A percentile compares a stretch with the other conserved stretches of the same genome.
Conservation (phyloP, 2,888 invertebrate species). For the Lysandra coridon region DNA sequence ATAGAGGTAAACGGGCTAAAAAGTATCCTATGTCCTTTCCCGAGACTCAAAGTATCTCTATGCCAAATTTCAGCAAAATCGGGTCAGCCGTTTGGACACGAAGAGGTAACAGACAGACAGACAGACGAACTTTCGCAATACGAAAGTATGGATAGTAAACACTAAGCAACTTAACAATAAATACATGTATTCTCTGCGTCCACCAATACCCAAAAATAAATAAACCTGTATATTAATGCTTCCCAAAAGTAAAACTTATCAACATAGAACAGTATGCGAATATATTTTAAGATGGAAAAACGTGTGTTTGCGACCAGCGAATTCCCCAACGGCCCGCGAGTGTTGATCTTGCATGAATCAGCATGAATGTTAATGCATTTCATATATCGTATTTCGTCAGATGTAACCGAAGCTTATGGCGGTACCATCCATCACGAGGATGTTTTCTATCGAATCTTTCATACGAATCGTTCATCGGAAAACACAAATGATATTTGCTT, state of each 20-base stretch:
- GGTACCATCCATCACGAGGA: conserved; percentile 66
- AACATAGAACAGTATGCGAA: neutral
- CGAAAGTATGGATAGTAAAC: no score
- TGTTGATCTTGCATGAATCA: conserved; percentile 59
- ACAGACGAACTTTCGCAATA: no score
- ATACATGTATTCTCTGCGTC: no score
- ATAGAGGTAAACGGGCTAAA: no score
- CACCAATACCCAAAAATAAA: no score
- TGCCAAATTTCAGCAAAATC: no score
- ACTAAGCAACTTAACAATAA: no score
- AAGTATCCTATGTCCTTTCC: no score
- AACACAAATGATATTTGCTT: conserved; percentile 44
- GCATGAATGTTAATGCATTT: conserved; percentile 73
- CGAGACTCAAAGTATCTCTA: no score
- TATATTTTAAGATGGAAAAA: neutral
- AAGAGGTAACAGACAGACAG: no score
- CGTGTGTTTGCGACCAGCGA: conserved; percentile 36
- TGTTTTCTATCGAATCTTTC: conserved; percentile 57
- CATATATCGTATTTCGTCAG: conserved; percentile 72
- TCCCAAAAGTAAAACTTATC: neutral
- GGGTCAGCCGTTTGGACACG: no score
- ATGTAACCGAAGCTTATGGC: conserved; percentile 59
- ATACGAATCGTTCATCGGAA: conserved; percentile 42
- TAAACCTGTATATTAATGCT: no score
- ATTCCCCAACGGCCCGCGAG: conserved; percentile 47